A percentile compares a stretch with the other conserved stretches of the same genome.
Conservation (phyloP, 2,888 invertebrate species). For the Scrobipalpa costella region DNA sequence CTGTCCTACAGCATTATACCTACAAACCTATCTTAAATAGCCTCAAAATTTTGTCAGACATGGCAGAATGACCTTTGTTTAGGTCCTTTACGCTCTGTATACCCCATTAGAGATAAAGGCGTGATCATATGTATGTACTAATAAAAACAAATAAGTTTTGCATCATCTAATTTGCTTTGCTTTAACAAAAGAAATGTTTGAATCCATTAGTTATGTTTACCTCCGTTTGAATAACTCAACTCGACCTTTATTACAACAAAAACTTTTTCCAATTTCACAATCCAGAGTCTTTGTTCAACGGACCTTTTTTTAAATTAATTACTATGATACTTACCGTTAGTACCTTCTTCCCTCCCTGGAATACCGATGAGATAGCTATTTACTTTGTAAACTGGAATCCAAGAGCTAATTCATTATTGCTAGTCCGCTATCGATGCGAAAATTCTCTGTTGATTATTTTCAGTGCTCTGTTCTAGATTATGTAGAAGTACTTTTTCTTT, state of each 20-base stretch:
- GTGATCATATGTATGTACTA: too few relatives aligned
- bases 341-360: background rate
- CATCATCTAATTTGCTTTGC: background rate
- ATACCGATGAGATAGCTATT: conserved; percentile 19
- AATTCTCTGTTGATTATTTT: background rate
- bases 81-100: too few relatives aligned
- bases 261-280: conserved; percentile 5
- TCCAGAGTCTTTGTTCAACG: background rate
- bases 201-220: background rate
- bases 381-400: conserved; percentile 12
- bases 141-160: background rate
- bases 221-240: background rate
- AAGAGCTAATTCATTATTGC: conserved; percentile 17
- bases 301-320: conserved; percentile 20
- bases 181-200: background rate
- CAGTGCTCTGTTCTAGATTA: background rate
- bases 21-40: too few relatives aligned
- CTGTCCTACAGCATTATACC: too few relatives aligned
- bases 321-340: background rate
- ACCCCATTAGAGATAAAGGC: too few relatives aligned
- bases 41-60: too few relatives aligned
- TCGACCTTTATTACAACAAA: background rate
- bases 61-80: too few relatives aligned
- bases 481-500: background rate
- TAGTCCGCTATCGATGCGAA: background rate